phyloP scores from a whole-genome alignment of 1,140 invertebrate species.

The Phymorhynchus buccinoides region DNA sequence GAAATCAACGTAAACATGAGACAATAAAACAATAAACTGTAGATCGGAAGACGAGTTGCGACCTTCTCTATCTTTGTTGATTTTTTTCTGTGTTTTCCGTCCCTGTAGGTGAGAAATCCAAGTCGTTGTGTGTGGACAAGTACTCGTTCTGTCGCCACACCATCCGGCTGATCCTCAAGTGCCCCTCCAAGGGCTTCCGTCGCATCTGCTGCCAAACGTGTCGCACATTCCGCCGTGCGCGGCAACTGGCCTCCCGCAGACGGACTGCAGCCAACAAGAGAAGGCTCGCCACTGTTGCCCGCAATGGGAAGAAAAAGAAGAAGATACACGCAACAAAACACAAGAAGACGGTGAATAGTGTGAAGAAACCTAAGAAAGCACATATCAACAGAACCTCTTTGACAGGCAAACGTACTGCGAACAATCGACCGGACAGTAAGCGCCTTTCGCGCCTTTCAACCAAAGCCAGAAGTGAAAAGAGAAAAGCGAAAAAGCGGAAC shows the following conservation, averaged over 20 bases:
- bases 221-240: not conserved
- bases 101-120: not conserved
- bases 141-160: constrained; percentile 15
- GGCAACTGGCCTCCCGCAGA: not conserved
- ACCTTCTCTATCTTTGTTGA: too few relatives aligned
- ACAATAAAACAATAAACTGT: too few relatives aligned
- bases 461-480: too few relatives aligned
- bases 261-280: not conserved
- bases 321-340: too few relatives aligned
- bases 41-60: too few relatives aligned
- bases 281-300: not conserved
- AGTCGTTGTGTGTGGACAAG: constrained; percentile 4
- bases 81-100: too few relatives aligned
- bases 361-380: not conserved
- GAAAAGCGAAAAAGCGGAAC: too few relatives aligned
- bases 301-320: too few relatives aligned
- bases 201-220: constrained; percentile 32
- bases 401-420: not conserved
- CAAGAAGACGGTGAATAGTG: not conserved
- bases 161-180: constrained; percentile 25
- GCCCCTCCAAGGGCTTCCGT: constrained; percentile 24
- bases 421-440: not conserved
- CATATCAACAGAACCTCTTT: not conserved
- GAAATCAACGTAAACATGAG: too few relatives aligned
- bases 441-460: not conserved